phyloP scores from a whole-genome alignment of 2,888 invertebrate species.

The Allygus modestus region DNA sequence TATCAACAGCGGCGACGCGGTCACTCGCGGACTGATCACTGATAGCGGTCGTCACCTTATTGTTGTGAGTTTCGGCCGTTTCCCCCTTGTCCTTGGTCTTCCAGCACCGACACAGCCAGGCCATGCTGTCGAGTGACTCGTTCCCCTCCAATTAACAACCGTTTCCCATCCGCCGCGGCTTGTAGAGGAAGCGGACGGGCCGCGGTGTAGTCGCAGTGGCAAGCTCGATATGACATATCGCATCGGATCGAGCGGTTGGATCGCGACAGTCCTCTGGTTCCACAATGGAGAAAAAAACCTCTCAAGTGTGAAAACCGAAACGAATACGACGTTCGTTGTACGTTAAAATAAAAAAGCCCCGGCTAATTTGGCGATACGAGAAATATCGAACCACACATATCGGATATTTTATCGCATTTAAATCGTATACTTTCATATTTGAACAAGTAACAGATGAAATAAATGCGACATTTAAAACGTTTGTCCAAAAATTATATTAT shows the following conservation, averaged over 20 bases:
- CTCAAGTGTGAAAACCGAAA: no score
- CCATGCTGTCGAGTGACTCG: constrained; percentile 40
- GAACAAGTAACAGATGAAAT: no score
- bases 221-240: not conserved
- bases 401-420: no score
- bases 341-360: no score
- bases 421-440: no score
- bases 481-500: no score
- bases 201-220: not conserved
- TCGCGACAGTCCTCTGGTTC: not conserved
- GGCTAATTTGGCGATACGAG: no score
- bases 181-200: not conserved
- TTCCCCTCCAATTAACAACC: constrained; percentile 31
- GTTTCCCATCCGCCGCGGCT: constrained; percentile 3
- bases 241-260: not conserved
- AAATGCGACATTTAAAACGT: no score
- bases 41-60: not conserved
- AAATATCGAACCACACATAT: no score
- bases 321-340: no score
- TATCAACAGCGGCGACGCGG: not conserved
- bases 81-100: constrained; percentile 21
- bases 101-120: constrained; percentile 35
- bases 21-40: not conserved
- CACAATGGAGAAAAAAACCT: no score
- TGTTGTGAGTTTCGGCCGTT: not conserved